Base-by-base conservation (phyloP, 2,113 vertebrate genomes). In the Entomyzon cyanotis region DNA sequence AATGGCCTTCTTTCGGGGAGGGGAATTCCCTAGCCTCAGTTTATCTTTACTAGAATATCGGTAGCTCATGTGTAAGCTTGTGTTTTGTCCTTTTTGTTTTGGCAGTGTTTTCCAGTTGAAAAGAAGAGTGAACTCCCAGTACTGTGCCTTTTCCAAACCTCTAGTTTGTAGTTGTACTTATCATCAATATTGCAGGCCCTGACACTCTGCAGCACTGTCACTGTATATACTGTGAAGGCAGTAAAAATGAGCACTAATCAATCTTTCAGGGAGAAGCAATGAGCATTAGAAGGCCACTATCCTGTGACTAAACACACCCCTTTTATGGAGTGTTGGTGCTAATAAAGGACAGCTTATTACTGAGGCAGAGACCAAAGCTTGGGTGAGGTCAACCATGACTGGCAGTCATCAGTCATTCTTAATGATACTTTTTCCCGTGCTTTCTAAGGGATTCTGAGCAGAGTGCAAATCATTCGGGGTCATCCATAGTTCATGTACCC, bases 361-460 rank as follows among this genome's bases (percentile, higher is more conserved):
- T 97, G 97, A 98, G 98, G 98, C 98, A 98, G 98, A 98, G 98
- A 98, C 98, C 98, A 98, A 98, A 98, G 98, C 98, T 98, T 96
- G 98, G 98, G 95, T 98, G 98, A 98, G 98, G 98, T 99, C 98
- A 98, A 97, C 98, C 98, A 98, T 98, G 98, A 98, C 98, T 98
- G 98, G 98, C 98, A 98, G 98, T 99, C 98, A 99, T 99, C 99
- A 99, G 98, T 99, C 99, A 99, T 98, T 97, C 98, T 98, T 99
- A 99, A 99, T 99, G 98, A 99, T 98, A 98, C 98, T 99, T 98
- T 98, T 98, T 97, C 98, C 98, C 97, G 59, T 95, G 98, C 98
- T 98, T 98, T 98, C 98, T 97, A 98, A 98, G 98, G 98, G 97
- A 97, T 98, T 98, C 98, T 97, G 97, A 98, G 97, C 98, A 97